A percentile compares a stretch with the other conserved stretches of the same genome.
Conservation (phyloP, 2,113 vertebrate species). For the Glaucomys volans region DNA sequence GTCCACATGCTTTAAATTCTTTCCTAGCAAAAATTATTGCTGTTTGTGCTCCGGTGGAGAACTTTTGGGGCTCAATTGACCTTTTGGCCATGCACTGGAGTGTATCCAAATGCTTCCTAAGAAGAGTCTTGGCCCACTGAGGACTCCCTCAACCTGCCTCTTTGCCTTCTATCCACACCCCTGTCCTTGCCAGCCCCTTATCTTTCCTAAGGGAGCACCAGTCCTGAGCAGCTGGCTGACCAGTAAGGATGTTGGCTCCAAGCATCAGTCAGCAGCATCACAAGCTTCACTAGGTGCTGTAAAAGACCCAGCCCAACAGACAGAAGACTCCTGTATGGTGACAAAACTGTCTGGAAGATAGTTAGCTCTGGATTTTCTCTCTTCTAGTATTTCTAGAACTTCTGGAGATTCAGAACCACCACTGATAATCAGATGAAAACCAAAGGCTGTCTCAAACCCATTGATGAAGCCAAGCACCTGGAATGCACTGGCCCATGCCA, state of each 20-base stretch:
- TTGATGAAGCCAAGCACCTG: background rate
- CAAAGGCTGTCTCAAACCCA: background rate
- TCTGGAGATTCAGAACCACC: background rate
- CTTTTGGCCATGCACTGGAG: background rate
- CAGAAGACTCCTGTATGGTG: background rate
- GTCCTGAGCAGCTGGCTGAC: background rate
- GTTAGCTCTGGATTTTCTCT: background rate
- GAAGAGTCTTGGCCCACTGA: background rate
- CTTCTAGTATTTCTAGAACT: background rate
- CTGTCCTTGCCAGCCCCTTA: background rate
- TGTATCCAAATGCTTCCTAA: background rate
- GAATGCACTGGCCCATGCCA: background rate
- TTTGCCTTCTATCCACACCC: background rate
- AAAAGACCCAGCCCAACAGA: background rate
- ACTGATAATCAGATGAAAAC: background rate
- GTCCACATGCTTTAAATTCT: slow-evolving; percentile 57
- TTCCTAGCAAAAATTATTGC: slow-evolving; percentile 52
- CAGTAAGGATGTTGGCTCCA: background rate
- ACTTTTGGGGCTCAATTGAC: background rate
- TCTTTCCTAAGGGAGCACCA: background rate
- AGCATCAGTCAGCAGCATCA: background rate
- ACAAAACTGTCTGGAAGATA: background rate
- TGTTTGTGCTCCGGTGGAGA: slow-evolving; percentile 20
- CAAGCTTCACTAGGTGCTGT: background rate
- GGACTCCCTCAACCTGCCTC: background rate